Evolutionary conservation across 2,797 vertebrate genomes (phyloP).

Genomic region (Margarornis squamiger): DNA sequence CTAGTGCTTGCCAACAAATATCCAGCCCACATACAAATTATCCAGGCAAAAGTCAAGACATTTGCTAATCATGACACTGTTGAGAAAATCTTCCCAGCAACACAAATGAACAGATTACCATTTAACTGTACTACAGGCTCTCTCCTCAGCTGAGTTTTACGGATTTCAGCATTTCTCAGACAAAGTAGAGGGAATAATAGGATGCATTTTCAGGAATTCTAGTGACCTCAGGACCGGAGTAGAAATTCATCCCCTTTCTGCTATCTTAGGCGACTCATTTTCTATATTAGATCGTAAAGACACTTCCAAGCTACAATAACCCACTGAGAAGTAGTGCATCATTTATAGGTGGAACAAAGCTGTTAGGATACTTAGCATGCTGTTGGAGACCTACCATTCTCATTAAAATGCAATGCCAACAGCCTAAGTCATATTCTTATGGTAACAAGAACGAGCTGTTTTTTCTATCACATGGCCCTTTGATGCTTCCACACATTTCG

Average conservation of each 20-base stretch:
- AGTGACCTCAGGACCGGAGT: not conserved
- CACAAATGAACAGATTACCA: rapidly evolving
- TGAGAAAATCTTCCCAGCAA: not conserved
- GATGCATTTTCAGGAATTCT: not conserved
- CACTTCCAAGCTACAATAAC: not conserved
- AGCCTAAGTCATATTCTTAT: constrained; percentile 52
- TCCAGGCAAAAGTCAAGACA: not conserved
- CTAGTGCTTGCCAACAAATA: not conserved
- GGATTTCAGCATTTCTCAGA: not conserved
- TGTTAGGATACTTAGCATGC: not conserved
- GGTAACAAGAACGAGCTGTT: constrained; percentile 59
- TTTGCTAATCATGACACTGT: not conserved
- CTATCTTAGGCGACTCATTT: not conserved
- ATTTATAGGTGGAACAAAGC: constrained; percentile 9
- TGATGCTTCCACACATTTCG: constrained; percentile 53
- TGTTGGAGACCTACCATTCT: constrained; percentile 15
- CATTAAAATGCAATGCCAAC: constrained; percentile 50
- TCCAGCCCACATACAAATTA: not conserved
- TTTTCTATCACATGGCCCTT: constrained; percentile 61
- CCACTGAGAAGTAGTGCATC: not conserved
- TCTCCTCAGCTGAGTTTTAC: not conserved
- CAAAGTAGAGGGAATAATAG: not conserved
- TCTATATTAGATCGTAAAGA: not conserved
- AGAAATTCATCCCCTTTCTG: not conserved
- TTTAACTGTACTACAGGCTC: not conserved